Evolutionary conservation across 2,113 vertebrate genomes (phyloP).

Genomic region (Anarrhichthys ocellatus): DNA sequence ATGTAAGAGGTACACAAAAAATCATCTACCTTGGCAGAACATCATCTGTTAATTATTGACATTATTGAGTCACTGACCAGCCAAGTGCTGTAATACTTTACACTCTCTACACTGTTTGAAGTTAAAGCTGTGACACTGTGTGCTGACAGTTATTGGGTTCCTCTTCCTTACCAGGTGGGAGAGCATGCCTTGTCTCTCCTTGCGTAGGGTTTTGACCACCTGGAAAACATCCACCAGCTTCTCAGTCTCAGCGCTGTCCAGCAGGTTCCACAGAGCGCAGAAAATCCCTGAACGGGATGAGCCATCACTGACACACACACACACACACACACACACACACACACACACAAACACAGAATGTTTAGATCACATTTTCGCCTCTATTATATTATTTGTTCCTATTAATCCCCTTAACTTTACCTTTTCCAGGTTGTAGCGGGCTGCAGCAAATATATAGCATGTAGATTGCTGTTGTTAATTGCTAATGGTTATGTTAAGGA

Average conservation of each 20-base stretch:
- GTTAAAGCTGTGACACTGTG: background rate
- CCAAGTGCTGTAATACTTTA: background rate
- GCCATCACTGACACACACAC: conserved; percentile 85
- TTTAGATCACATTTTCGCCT: background rate
- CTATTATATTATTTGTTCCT: background rate
- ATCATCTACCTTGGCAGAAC: too few species aligned
- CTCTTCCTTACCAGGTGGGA: conserved; percentile 85
- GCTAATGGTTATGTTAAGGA: background rate
- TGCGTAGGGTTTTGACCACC: conserved; percentile 90
- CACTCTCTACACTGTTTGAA: background rate
- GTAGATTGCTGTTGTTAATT: background rate
- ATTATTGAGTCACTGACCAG: background rate
- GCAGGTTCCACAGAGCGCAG: conserved; percentile 91
- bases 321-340: background rate
- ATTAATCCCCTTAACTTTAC: too few species aligned
- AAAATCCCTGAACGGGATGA: conserved; percentile 89
- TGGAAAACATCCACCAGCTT: conserved; percentile 94
- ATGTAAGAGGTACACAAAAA: too few species aligned
- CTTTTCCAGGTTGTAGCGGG: background rate
- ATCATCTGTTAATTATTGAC: background rate
- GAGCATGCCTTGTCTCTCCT: conserved; percentile 86
- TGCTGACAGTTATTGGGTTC: background rate
- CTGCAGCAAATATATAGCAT: background rate
- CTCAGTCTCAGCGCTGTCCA: conserved; percentile 92
- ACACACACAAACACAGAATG: background rate